Percentiles rank a stretch among this genome's conserved stretches.
These are phyloP conservation scores for Andrena camellia DNA, from an alignment of 2,888 invertebrate species.

Conservation along the genomic window DNA sequence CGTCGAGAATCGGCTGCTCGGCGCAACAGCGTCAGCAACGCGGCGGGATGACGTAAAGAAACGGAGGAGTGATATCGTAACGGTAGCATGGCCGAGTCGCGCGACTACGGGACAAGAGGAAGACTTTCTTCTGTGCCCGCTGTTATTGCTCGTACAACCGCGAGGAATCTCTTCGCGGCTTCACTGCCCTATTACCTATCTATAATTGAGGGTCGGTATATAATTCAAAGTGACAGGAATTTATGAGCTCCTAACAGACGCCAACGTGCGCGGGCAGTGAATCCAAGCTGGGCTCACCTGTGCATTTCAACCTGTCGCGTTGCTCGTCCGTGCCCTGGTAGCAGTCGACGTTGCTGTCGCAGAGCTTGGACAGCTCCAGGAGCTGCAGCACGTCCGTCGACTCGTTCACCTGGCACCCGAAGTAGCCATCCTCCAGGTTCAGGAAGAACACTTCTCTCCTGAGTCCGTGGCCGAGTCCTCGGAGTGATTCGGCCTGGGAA, in stretches of 20 bases:
- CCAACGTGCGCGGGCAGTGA: background rate
- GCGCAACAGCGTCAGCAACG: too few species aligned
- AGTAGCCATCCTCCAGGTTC: conserved; percentile 98
- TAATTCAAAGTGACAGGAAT: too few species aligned
- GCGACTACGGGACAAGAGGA: conserved; percentile 10
- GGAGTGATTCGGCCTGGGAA: conserved; percentile 90
- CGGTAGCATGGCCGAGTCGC: conserved; percentile 48
- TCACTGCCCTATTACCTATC: too few species aligned
- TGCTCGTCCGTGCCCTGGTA: conserved; percentile 97
- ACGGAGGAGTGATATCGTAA: conserved; percentile 49
- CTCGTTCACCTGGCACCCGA: conserved; percentile 98
- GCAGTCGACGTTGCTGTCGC: conserved; percentile 96
- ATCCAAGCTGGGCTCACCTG: conserved; percentile 90
- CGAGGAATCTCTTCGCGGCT: too few species aligned
- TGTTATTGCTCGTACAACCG: too few species aligned
- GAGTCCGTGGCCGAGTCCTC: conserved; percentile 93
- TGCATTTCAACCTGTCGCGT: conserved; percentile 95
- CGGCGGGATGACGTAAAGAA: conserved; percentile 56
- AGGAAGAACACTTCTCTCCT: conserved; percentile 98
- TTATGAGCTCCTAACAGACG: background rate
- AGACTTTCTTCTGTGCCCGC: too few species aligned
- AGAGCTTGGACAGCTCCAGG: conserved; percentile 97
- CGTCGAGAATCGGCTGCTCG: too few species aligned
- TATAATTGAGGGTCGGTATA: too few species aligned
- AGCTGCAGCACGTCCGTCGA: conserved; percentile 97